phyloP scores from a whole-genome alignment of 1,140 invertebrate species.

The Orchesella cincta region DNA sequence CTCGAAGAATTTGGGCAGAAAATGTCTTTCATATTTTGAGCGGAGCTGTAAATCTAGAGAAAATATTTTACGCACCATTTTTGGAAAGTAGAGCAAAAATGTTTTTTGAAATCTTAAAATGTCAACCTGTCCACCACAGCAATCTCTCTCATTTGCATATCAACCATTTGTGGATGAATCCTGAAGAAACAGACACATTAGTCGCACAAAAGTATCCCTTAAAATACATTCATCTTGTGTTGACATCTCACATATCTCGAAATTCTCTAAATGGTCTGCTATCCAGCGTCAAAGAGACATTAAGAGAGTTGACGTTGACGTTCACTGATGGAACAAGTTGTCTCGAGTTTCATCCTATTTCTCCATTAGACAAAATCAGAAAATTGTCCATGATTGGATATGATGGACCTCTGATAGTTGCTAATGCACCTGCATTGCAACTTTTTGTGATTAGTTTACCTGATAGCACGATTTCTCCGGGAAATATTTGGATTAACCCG shows the following conservation, averaged over 20 bases:
- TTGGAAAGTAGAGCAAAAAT: constrained; percentile 21
- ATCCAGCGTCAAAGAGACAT: not conserved
- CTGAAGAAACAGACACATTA: not conserved
- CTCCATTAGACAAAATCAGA: not conserved
- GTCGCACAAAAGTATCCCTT: not conserved
- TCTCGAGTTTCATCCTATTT: constrained; percentile 19
- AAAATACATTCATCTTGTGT: constrained; percentile 26
- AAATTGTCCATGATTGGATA: constrained; percentile 24
- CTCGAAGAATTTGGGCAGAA: constrained; percentile 14
- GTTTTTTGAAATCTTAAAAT: constrained; percentile 21
- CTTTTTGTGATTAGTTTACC: constrained; percentile 25
- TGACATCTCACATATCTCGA: not conserved
- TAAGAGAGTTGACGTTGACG: constrained; percentile 23
- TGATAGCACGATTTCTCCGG: not conserved
- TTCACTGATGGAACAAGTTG: constrained; percentile 13
- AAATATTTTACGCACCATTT: constrained; percentile 19
- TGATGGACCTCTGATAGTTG: constrained; percentile 13
- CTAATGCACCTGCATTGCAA: not conserved
- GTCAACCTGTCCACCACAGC: not conserved
- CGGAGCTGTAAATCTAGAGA: not conserved
- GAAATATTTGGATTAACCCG: not conserved
- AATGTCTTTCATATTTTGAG: constrained; percentile 27
- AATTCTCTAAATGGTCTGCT: not conserved
- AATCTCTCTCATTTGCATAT: constrained; percentile 4
- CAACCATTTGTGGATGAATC: constrained; percentile 7